A percentile compares a stretch with the other conserved stretches of the same genome.
phyloP scores from a whole-genome alignment of 2,797 vertebrate genomes.

The Todus mexicanus region DNA sequence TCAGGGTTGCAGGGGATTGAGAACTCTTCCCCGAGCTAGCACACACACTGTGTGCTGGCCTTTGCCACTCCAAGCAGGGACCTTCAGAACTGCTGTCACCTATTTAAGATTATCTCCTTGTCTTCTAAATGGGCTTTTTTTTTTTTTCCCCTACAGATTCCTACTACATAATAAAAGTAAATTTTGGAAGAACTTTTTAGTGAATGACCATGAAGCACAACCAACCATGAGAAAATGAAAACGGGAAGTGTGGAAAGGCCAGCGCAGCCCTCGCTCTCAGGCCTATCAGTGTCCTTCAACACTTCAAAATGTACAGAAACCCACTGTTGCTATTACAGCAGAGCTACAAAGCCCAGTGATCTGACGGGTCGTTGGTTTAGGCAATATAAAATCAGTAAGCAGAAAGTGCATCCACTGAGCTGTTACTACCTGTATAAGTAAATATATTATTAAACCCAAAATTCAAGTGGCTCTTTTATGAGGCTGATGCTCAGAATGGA shows the following conservation, averaged over 20 bases:
- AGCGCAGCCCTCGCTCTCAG: not conserved
- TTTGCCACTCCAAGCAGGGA: not conserved
- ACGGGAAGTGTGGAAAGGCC: not conserved
- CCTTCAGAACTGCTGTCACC: not conserved
- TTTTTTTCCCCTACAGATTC: not conserved
- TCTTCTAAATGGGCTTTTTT: not conserved
- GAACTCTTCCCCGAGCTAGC: not conserved
- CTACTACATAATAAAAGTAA: not conserved
- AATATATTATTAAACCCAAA: not conserved
- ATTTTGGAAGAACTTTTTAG: not conserved
- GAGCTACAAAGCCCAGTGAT: not conserved
- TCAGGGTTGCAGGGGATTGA: not conserved
- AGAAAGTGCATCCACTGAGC: not conserved
- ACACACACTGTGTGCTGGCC: not conserved
- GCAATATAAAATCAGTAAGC: not conserved
- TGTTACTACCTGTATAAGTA: not conserved
- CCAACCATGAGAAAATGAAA: not conserved
- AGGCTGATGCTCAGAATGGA: not conserved
- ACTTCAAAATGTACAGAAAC: not conserved
- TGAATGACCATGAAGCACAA: not conserved
- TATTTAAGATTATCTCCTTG: not conserved
- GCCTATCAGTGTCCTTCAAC: not conserved
- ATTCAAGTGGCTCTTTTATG: not conserved
- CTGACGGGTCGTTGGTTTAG: not conserved
- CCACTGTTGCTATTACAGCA: not conserved